phyloP scores from a whole-genome alignment of 2,888 invertebrate species.

The Ophion ventricosus region DNA sequence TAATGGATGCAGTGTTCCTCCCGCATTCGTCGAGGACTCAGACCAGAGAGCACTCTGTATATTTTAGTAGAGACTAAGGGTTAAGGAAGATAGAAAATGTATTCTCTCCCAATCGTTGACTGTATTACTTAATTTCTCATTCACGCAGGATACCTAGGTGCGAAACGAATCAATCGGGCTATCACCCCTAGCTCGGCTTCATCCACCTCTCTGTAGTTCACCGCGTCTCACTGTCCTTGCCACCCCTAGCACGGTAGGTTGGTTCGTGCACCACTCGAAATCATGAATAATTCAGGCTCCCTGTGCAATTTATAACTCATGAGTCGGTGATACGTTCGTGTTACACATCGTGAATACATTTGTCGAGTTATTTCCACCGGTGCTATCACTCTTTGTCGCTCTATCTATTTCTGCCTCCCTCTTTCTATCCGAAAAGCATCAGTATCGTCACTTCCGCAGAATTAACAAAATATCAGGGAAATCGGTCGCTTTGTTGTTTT shows the following conservation, averaged over 20 bases:
- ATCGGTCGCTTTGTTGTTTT: background rate
- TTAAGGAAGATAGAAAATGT: constrained; percentile 41
- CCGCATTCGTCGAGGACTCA: constrained; percentile 31
- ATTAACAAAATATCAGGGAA: constrained; percentile 43
- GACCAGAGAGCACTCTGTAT: constrained; percentile 8
- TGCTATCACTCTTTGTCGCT: constrained; percentile 24
- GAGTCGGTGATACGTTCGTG: constrained; percentile 68
- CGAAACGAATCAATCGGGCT: constrained; percentile 67
- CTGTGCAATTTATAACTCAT: constrained; percentile 67
- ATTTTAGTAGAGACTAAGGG: constrained; percentile 1
- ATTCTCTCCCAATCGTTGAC: constrained; percentile 21
- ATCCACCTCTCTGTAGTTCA: constrained; percentile 31
- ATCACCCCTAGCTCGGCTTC: constrained; percentile 40
- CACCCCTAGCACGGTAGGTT: constrained; percentile 30
- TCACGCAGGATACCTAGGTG: constrained; percentile 62
- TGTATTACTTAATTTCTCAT: constrained; percentile 63
- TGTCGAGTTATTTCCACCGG: constrained; percentile 63
- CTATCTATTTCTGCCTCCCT: background rate
- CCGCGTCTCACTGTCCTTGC: constrained; percentile 15
- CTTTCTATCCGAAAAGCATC: constrained; percentile 6
- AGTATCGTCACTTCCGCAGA: constrained; percentile 7
- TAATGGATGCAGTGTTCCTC: constrained; percentile 11
- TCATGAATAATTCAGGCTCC: constrained; percentile 66
- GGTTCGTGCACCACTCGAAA: constrained; percentile 61
- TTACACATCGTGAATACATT: constrained; percentile 68